These are phyloP conservation scores for Tetanocera ferruginea DNA, from an alignment of 2,888 invertebrate genomes.

Conservation along the genomic window DNA sequence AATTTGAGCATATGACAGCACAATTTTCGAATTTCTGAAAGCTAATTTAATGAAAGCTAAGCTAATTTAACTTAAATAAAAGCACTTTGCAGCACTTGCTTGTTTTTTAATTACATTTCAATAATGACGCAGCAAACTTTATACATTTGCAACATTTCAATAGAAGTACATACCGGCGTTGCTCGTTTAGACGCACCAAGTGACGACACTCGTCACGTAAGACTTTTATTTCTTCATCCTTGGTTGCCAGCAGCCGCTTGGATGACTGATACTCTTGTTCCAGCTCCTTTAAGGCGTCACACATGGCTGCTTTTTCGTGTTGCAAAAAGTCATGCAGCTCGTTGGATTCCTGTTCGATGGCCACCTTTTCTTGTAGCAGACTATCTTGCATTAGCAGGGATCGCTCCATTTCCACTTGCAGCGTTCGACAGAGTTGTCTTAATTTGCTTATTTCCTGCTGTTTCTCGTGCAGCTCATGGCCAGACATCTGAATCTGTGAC, in stretches of 20 bases:
- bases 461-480: slow-evolving; percentile 81
- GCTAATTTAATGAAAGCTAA: too few species aligned
- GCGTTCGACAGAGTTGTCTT: slow-evolving; percentile 77
- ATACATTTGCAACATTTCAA: background rate
- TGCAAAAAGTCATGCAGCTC: slow-evolving; percentile 91
- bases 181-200: slow-evolving; percentile 84
- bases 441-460: slow-evolving; percentile 82
- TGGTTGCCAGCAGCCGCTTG: slow-evolving; percentile 69
- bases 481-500: slow-evolving; percentile 80
- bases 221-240: slow-evolving; percentile 73
- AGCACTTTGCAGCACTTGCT: too few species aligned
- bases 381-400: slow-evolving; percentile 78
- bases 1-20: too few species aligned
- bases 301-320: slow-evolving; percentile 84
- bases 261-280: slow-evolving; percentile 71
- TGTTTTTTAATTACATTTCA: too few species aligned
- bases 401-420: slow-evolving; percentile 79
- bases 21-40: too few species aligned
- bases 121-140: too few species aligned
- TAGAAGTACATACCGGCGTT: slow-evolving; percentile 74
- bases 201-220: slow-evolving; percentile 84
- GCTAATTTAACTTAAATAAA: too few species aligned
- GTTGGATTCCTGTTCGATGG: slow-evolving; percentile 82
- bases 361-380: slow-evolving; percentile 81
- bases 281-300: slow-evolving; percentile 83